These are phyloP conservation scores for Gopherus flavomarginatus DNA, from an alignment of 2,113 vertebrate species.

Conservation along the genomic window DNA sequence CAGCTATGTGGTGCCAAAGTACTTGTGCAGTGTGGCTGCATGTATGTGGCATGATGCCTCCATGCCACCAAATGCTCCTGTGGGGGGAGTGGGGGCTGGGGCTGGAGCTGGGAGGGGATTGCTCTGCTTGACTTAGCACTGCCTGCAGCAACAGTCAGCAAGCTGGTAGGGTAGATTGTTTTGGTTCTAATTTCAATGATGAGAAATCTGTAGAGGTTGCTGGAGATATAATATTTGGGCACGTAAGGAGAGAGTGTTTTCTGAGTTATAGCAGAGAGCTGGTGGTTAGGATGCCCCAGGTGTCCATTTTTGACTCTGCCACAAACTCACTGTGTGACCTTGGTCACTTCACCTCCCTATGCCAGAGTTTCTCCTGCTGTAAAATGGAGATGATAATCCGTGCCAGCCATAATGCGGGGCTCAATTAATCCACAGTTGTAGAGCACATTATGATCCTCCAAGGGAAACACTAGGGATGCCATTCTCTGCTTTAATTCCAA, in stretches of 20 bases:
- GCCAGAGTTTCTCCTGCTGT: slow-evolving; percentile 48
- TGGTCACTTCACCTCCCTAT: slow-evolving; percentile 11
- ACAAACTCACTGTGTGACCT: not conserved
- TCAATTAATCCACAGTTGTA: not conserved
- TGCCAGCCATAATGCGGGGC: not conserved
- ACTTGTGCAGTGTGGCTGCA: not conserved
- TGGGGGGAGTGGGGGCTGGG: too few relatives aligned
- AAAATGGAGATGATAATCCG: slow-evolving; percentile 62
- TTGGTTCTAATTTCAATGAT: not conserved
- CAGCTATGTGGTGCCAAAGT: accelerated
- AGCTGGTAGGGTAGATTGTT: not conserved
- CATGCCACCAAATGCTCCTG: not conserved
- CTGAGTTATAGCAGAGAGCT: not conserved
- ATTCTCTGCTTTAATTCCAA: slow-evolving; percentile 40
- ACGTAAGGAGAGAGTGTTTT: not conserved
- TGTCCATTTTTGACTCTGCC: slow-evolving; percentile 19
- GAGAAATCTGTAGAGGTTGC: not conserved
- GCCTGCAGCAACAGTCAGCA: not conserved
- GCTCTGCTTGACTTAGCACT: not conserved
- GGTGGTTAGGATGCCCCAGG: not conserved
- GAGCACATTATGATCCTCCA: slow-evolving; percentile 48
- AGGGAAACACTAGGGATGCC: slow-evolving; percentile 35
- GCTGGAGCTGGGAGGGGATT: too few relatives aligned
- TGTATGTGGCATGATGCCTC: accelerated
- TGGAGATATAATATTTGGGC: not conserved